A percentile compares a stretch with the other conserved stretches of the same genome.
These are phyloP conservation scores for Morbakka virulenta DNA, from an alignment of 30 jellyfish, hydroid and myxozoan genomes.

Conservation along the genomic window DNA sequence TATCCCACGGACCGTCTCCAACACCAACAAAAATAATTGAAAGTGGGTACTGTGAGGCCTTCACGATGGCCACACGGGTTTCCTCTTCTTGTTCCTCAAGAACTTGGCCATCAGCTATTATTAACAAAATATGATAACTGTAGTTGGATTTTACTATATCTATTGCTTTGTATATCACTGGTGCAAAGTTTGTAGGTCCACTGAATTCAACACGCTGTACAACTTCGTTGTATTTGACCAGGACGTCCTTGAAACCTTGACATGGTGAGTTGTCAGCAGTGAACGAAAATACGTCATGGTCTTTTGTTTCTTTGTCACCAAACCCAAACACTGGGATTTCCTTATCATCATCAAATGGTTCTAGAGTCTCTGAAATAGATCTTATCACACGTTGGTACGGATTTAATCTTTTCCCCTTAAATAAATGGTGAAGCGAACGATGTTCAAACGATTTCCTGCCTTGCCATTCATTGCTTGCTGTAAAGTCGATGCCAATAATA, in stretches of 20 bases:
- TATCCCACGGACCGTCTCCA: constrained; percentile 95
- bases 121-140: constrained; percentile 65
- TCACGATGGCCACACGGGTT: constrained; percentile 70
- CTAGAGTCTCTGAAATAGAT: constrained; percentile 62
- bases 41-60: constrained; percentile 73
- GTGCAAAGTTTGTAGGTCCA: constrained; percentile 91
- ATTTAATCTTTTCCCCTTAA: constrained; percentile 42
- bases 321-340: constrained; percentile 79
- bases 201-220: constrained; percentile 69
- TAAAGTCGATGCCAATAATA: constrained; percentile 76
- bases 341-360: constrained; percentile 74
- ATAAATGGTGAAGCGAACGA: constrained; percentile 69
- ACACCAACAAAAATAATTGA: constrained; percentile 89
- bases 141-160: constrained; percentile 26
- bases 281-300: constrained; percentile 62
- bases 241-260: constrained; percentile 66
- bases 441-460: constrained; percentile 87
- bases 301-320: constrained; percentile 83
- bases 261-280: constrained; percentile 62
- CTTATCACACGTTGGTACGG: constrained; percentile 82
- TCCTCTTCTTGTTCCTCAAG: constrained; percentile 67
- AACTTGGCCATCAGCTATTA: constrained; percentile 90
- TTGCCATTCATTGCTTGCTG: constrained; percentile 95
- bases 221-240: constrained; percentile 50
- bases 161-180: constrained; percentile 68